Conservation (phyloP, 2,113 vertebrate species). For the Anguilla japonica region DNA sequence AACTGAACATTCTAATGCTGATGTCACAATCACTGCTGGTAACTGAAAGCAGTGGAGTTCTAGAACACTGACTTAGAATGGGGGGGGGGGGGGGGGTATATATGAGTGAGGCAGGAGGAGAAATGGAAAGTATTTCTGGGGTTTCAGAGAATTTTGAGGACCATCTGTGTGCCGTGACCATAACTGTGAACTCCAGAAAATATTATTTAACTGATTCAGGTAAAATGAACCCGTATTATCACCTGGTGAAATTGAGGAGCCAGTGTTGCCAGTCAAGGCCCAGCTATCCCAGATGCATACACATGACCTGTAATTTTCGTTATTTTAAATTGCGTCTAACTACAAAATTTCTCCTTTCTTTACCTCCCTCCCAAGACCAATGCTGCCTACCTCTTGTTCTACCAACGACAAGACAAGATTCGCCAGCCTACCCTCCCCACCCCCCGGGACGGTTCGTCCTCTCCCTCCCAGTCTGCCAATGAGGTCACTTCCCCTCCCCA, state of each 20-base stretch:
- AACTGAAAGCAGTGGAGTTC: too few species aligned
- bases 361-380: conserved; percentile 68
- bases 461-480: conserved; percentile 40
- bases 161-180: too few species aligned
- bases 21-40: too few species aligned
- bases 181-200: background rate
- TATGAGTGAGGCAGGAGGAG: background rate
- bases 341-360: too few species aligned
- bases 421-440: conserved; percentile 58
- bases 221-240: background rate
- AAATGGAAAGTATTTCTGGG: background rate
- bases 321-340: too few species aligned
- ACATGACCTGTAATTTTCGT: too few species aligned
- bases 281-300: background rate
- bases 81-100: too few species aligned
- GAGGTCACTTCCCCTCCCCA: conserved; percentile 46
- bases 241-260: background rate
- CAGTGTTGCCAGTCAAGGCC: background rate
- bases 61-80: too few species aligned
- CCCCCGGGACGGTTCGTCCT: conserved; percentile 40
- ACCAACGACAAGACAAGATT: conserved; percentile 81
- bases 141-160: too few species aligned
- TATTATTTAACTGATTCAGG: background rate
- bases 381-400: conserved; percentile 84
- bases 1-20: too few species aligned